These are phyloP conservation scores for Chromobotia macracanthus DNA, from an alignment of 2,797 vertebrate genomes.

Conservation along the genomic window DNA sequence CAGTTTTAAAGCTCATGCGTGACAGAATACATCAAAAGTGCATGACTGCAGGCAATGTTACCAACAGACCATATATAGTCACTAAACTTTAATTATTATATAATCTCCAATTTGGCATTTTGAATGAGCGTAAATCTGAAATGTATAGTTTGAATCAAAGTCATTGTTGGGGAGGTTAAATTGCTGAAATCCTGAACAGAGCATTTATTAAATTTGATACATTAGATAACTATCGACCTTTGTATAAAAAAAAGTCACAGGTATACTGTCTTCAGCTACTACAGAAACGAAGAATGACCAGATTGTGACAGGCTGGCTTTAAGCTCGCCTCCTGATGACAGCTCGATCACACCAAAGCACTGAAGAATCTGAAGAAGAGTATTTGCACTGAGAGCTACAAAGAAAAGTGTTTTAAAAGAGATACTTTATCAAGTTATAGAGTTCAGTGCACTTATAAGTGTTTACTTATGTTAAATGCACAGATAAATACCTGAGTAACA, in stretches of 20 bases:
- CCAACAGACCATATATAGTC: too few species aligned
- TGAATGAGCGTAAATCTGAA: too few species aligned
- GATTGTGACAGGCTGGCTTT: conserved; percentile 6
- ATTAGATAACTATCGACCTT: too few species aligned
- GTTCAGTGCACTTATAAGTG: background rate
- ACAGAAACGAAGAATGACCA: background rate
- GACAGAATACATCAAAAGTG: too few species aligned
- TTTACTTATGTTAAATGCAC: background rate
- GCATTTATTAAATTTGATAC: too few species aligned
- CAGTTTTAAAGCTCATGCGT: too few species aligned
- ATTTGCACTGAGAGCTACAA: conserved; percentile 5
- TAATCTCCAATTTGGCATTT: too few species aligned
- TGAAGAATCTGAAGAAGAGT: conserved; percentile 22
- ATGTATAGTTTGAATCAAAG: conserved; percentile 7
- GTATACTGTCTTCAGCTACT: background rate
- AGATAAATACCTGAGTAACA: background rate
- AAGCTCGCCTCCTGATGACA: conserved; percentile 8
- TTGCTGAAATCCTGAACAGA: background rate
- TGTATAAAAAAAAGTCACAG: too few species aligned
- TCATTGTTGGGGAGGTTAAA: background rate
- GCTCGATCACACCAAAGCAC: conserved; percentile 30
- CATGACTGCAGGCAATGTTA: conserved; percentile 18
- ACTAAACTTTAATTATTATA: too few species aligned
- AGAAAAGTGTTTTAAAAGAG: conserved; percentile 17
- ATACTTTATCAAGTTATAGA: background rate